Conservation (phyloP, 2,888 invertebrate genomes). For the Listrodromus nycthemerus region DNA sequence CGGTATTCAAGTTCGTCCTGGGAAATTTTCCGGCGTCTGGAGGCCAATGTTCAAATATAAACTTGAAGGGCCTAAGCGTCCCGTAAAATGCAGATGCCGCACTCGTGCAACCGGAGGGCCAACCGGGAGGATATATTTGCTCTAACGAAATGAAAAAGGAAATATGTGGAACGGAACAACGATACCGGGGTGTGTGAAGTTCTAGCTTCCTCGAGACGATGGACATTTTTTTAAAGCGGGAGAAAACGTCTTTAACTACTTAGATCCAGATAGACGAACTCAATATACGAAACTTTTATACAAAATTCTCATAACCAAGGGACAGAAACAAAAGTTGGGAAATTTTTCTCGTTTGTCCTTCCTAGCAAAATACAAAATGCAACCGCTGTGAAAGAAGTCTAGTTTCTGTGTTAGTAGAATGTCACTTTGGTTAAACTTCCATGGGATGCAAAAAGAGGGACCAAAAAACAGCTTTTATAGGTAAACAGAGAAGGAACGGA, state of each 20-base stretch:
- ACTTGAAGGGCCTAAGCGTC: slow-evolving; percentile 40
- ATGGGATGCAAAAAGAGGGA: not conserved
- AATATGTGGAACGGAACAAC: not conserved
- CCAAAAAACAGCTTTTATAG: not conserved
- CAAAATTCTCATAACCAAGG: not conserved
- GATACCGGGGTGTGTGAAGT: not conserved
- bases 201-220: not conserved
- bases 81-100: slow-evolving; percentile 58
- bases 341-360: not conserved
- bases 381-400: not conserved
- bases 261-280: not conserved
- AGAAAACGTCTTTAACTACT: not conserved
- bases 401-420: not conserved
- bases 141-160: slow-evolving; percentile 37
- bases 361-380: not conserved
- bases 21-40: slow-evolving; percentile 37
- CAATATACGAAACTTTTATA: not conserved
- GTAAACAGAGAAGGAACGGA: not conserved
- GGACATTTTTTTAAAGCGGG: not conserved
- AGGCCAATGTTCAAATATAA: slow-evolving; percentile 60
- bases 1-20: slow-evolving; percentile 40
- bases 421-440: not conserved
- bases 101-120: slow-evolving; percentile 3
- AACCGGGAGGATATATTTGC: slow-evolving; percentile 20
- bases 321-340: not conserved